Base-by-base conservation (phyloP, 2,113 vertebrate genomes). In the Cettia cetti region DNA sequence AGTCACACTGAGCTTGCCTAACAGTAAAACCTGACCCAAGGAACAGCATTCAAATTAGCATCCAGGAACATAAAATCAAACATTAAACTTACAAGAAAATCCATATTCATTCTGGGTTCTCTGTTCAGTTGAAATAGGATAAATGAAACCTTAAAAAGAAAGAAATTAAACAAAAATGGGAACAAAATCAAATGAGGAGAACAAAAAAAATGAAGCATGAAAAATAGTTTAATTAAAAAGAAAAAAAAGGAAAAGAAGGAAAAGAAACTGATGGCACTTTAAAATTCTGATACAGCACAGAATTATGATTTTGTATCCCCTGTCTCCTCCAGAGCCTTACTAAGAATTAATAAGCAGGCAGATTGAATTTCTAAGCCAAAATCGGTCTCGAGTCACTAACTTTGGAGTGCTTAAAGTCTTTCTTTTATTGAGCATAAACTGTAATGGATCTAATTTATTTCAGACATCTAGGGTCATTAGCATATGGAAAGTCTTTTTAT, bases 101-200 rank as follows among this genome's bases (percentile, higher is more conserved):
- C 98, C 99, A 98, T 99, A 98, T 99, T 98, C 99, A 98, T 97
- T 99, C 97, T 98, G 98, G 97, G 98, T 98, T 99, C 99, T 99
- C 98, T 99, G 98, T 97, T 99, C 99, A 97, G 98, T 98, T 98
- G 99, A 98, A 98, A 98, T 98, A 98, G 99, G 99, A 98, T 99
- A 99, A 98, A 99, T 99, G 98, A 99, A 99, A 99, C 99, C 99
- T 99, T 99, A 94, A 98, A 98, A 98, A 97, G 96, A 98, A 98
- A 98, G 97, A 97, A 98, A 97, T 96, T 90, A 98, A 98, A 98
- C 98, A 98, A 98, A 98, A 98, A 98, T 97, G 95, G 98, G 93
- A 98, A 98, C 95, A 96, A 98, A 98, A 98, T 98, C 95, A 98
- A 98, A 98, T 97, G 96, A 98, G 94, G 72, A 94, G 90, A 97